Evolutionary conservation across 2,888 invertebrate species (phyloP).

Genomic region (Melieria crassipennis): DNA sequence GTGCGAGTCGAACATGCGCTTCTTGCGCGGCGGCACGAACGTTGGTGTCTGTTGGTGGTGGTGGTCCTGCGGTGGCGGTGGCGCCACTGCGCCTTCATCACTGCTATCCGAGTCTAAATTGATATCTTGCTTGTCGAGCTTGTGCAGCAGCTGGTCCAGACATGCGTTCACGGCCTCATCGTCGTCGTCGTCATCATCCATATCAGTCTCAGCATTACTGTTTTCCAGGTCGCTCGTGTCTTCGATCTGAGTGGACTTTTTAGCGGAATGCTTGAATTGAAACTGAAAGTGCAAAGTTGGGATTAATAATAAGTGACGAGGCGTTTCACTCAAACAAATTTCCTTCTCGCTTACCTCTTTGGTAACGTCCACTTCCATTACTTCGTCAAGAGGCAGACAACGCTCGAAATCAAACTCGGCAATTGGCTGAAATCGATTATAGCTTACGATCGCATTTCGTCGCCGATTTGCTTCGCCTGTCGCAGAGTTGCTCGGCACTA

Average conservation of each 20-base stretch:
- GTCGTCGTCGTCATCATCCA: conserved; percentile 8
- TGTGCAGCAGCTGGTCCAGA: conserved; percentile 16
- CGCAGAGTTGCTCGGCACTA: neutral
- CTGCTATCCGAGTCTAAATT: conserved; percentile 2
- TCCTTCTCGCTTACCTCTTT: conserved; percentile 9
- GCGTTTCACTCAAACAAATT: too few species aligned
- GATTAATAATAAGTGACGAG: too few species aligned
- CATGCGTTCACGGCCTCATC: conserved; percentile 17
- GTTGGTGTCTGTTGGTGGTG: conserved; percentile 24
- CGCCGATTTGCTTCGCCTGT: too few species aligned
- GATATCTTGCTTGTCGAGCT: conserved; percentile 14
- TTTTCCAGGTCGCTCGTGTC: neutral
- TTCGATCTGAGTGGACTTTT: neutral
- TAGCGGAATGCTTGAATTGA: conserved; percentile 5
- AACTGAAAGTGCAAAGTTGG: conserved; percentile 5
- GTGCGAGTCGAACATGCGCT: conserved; percentile 46
- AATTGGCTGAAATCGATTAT: too few species aligned
- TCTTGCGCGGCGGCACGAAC: conserved; percentile 37
- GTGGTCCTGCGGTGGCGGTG: conserved; percentile 34
- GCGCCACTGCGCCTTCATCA: conserved; percentile 19
- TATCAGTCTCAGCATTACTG: neutral
- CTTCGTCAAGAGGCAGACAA: too few species aligned
- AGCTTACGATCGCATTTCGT: too few species aligned
- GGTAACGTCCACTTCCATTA: neutral
- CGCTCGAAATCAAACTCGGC: too few species aligned